These are phyloP conservation scores for Pantherophis alleghaniensis DNA, from an alignment of 2,797 vertebrate species.

Conservation along the genomic window DNA sequence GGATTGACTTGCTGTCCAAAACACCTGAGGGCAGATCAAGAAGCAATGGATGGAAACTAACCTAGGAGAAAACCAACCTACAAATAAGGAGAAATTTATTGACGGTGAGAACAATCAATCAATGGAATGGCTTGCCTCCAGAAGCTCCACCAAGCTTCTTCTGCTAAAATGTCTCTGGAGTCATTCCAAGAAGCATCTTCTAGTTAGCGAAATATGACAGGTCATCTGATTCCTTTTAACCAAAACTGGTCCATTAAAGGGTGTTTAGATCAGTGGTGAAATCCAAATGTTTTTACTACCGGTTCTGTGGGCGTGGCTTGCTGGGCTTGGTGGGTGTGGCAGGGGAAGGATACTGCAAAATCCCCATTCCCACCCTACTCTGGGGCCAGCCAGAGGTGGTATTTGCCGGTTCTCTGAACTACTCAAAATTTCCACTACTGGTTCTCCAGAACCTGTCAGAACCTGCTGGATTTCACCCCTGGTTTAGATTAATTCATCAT, in stretches of 20 bases:
- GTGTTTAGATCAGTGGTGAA: slow-evolving; percentile 22
- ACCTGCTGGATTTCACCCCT: too few relatives aligned
- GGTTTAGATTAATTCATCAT: background rate
- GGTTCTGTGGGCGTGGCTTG: too few relatives aligned
- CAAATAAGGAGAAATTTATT: background rate
- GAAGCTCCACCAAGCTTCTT: slow-evolving; percentile 37
- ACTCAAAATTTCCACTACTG: too few relatives aligned
- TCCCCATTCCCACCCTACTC: too few relatives aligned
- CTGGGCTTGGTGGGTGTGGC: too few relatives aligned
- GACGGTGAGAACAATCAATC: background rate
- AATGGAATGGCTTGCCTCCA: background rate
- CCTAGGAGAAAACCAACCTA: background rate
- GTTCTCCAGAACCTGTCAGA: too few relatives aligned
- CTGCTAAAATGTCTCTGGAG: slow-evolving; percentile 53
- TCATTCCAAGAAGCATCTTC: slow-evolving; percentile 54
- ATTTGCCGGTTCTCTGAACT: too few relatives aligned
- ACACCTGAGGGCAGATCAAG: background rate
- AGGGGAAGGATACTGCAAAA: too few relatives aligned
- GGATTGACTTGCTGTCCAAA: background rate
- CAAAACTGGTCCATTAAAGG: slow-evolving; percentile 42
- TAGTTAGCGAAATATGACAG: slow-evolving; percentile 20
- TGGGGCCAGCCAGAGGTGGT: too few relatives aligned
- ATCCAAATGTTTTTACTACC: too few relatives aligned
- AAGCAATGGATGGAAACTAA: background rate
- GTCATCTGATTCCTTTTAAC: slow-evolving; percentile 9